Conservation (phyloP, 2,888 invertebrate species). For the Tachystola acroxantha region DNA sequence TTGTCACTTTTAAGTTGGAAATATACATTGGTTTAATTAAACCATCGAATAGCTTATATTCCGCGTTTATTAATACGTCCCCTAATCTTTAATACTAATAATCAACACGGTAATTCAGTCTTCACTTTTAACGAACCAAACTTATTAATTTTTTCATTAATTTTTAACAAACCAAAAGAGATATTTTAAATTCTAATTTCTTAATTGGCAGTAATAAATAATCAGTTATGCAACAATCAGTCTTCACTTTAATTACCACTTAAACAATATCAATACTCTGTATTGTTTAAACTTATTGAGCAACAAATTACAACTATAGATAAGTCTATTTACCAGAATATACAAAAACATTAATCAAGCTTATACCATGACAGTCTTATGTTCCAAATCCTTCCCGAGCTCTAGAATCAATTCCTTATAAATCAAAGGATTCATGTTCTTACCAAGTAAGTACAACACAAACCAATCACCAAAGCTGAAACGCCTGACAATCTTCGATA, state of each 20-base stretch:
- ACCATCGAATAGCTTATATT: too few species aligned
- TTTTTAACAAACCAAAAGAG: too few species aligned
- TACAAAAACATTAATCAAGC: slow-evolving; percentile 1
- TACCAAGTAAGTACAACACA: slow-evolving; percentile 84
- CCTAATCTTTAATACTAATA: too few species aligned
- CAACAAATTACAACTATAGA: neutral
- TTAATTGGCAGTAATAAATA: too few species aligned
- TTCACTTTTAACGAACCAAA: too few species aligned
- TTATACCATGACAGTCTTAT: slow-evolving; percentile 46
- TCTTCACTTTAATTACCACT: slow-evolving; percentile 8
- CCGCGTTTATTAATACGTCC: too few species aligned
- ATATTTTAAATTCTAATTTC: too few species aligned
- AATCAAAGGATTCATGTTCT: slow-evolving; percentile 84
- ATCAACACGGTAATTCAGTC: too few species aligned
- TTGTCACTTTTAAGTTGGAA: too few species aligned
- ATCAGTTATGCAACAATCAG: too few species aligned
- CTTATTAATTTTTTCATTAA: too few species aligned
- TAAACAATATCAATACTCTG: slow-evolving; percentile 8
- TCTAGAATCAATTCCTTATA: slow-evolving; percentile 81
- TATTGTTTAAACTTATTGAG: slow-evolving; percentile 3
- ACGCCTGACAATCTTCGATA: slow-evolving; percentile 70
- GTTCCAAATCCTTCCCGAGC: slow-evolving; percentile 59
- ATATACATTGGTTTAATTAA: too few species aligned
- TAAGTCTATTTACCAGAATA: neutral
- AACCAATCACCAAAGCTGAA: slow-evolving; percentile 88